These are phyloP conservation scores for Eilema sororculum DNA, from an alignment of 2,888 invertebrate species.

Conservation along the genomic window DNA sequence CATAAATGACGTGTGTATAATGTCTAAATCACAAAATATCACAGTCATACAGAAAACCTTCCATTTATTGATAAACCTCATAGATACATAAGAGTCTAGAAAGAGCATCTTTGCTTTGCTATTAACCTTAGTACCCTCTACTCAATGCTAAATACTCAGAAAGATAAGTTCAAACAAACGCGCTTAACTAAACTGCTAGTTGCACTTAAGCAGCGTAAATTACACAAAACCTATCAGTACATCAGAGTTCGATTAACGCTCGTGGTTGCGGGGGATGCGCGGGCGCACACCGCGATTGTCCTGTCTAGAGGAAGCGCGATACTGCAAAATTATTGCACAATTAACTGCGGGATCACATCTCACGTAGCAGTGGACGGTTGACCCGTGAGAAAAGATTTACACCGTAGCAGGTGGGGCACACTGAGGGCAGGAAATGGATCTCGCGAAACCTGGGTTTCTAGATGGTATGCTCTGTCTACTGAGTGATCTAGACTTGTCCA, in stretches of 20 bases:
- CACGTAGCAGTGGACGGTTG: conserved; percentile 33
- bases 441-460: not conserved
- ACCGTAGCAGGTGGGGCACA: conserved; percentile 5
- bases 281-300: conserved; percentile 60
- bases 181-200: conserved; percentile 9
- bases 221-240: conserved; percentile 54
- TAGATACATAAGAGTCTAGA: not conserved
- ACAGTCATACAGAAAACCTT: too few species aligned
- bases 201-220: conserved; percentile 11
- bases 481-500: too few species aligned
- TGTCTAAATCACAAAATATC: not conserved
- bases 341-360: conserved; percentile 41
- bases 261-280: conserved; percentile 20
- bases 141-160: not conserved
- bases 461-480: too few species aligned
- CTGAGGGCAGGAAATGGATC: not conserved
- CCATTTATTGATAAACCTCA: not conserved
- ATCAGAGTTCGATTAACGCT: conserved; percentile 65
- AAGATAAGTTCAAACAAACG: conserved; percentile 12
- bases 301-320: conserved; percentile 56
- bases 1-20: not conserved
- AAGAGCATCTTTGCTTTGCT: not conserved
- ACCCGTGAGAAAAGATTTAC: conserved; percentile 47
- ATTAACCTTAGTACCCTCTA: not conserved
- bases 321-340: conserved; percentile 59